Base-by-base conservation (phyloP, 2,888 invertebrate genomes). In the Acrobasis consociella region DNA sequence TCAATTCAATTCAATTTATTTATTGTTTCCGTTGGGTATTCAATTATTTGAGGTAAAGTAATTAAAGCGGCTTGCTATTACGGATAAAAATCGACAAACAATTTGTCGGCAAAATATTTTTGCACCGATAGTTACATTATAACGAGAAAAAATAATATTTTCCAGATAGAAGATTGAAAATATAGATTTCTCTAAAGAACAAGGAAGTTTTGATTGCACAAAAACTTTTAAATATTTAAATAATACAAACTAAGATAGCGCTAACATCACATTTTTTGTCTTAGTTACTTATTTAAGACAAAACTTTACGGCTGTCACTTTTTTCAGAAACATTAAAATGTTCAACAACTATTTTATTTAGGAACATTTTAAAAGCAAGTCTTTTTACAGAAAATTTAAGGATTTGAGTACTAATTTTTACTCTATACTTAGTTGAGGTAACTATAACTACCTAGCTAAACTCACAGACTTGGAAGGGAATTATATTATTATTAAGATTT, bases 201-300 rank as follows among this genome's bases (percentile, higher is more conserved):
- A 49, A 55, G 31, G 55, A 49, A 53, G 53, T 53, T 61, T 49
- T 13, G 16, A 62, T 46, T 37, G 49, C 49, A 38, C 49, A 55
- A 49, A 37, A 31, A 56, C 37, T 49, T 49, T 62, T 55, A 16
- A 62, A 69, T 72, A 75, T 70, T 71, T 73, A 74, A 74, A 74
- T 72, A 71, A 65, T 80, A 77, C 70, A 77, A 73, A 72, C 74
- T 82, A 80, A 73, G 67, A 69, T 80, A 83, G 77, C 69, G 66
- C 83, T 84, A 84, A 80, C 75, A 84, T 84, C 84, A 84, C 83
- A 84, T 78, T 82, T 75, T 77, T 79, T 73, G 71, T 71, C 73
- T 80, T 75, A 70, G 71, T 72, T 68, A 68, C n/a, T n/a, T 80
- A 68, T 42, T 69, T 71, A 65, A 73, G 60, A 62, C 62, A 63